Evolutionary conservation across 2,888 invertebrate genomes (phyloP).

Genomic region (Harmothoe impar): DNA sequence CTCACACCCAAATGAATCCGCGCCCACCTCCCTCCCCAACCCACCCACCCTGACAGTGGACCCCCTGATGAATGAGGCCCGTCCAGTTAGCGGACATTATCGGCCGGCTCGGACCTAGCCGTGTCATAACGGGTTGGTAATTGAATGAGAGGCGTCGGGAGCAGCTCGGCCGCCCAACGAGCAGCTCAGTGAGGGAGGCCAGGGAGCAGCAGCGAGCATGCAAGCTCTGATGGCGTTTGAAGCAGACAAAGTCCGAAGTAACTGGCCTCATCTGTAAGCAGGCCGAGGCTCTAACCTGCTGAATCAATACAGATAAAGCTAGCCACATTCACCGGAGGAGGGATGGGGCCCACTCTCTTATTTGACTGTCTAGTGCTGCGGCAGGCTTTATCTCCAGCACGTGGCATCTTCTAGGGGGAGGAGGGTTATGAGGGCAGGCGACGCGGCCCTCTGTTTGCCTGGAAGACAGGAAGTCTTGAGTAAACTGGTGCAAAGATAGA

Average conservation of each 20-base stretch:
- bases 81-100: conserved; percentile 48
- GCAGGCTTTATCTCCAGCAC: conserved; percentile 24
- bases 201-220: background rate
- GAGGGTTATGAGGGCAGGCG: background rate
- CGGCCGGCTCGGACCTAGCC: background rate
- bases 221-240: background rate
- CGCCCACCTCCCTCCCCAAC: background rate
- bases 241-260: conserved; percentile 19
- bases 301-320: conserved; percentile 57
- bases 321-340: background rate
- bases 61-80: conserved; percentile 26
- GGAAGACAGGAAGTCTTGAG: background rate
- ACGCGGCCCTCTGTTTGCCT: background rate
- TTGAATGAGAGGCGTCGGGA: conserved; percentile 45
- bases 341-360: background rate
- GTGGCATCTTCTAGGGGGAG: conserved; percentile 6
- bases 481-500: conserved; percentile 35
- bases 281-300: conserved; percentile 46
- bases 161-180: background rate
- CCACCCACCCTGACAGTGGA: background rate
- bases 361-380: conserved; percentile 48
- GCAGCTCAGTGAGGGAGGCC: background rate
- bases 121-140: conserved; percentile 45
- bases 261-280: conserved; percentile 57
- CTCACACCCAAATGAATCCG: background rate